A percentile compares a stretch with the other conserved stretches of the same genome.
Conservation (phyloP, 30 jellyfish, hydroid and myxozoan species). For the Nemopilema nomurai region DNA sequence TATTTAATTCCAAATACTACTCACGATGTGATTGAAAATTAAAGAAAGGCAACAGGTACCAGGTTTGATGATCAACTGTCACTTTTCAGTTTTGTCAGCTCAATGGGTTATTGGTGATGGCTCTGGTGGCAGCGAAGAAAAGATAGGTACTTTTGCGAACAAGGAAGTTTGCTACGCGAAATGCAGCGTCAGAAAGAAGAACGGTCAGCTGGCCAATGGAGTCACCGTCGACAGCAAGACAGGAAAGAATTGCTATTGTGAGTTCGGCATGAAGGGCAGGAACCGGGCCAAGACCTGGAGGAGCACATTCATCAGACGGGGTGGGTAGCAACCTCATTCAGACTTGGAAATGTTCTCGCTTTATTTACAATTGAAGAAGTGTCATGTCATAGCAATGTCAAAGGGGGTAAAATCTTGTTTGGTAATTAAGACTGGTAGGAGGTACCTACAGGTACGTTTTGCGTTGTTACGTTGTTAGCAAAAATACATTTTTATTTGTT, state of each 20-base stretch:
- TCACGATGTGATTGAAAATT: too few species aligned
- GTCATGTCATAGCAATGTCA: too few species aligned
- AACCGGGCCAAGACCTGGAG: constrained; percentile 27
- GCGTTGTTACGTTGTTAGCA: too few species aligned
- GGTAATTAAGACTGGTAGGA: too few species aligned
- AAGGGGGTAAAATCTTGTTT: too few species aligned
- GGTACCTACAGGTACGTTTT: too few species aligned
- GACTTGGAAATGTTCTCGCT: neutral
- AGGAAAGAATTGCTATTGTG: constrained; percentile 34
- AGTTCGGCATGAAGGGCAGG: constrained; percentile 46
- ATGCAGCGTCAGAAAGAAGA: constrained; percentile 12
- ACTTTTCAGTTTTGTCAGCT: constrained; percentile 31
- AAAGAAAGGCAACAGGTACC: too few species aligned
- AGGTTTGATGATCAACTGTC: too few species aligned
- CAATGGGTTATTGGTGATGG: constrained; percentile 56
- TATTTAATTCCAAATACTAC: too few species aligned
- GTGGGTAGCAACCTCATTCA: neutral
- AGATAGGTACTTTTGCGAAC: constrained; percentile 43
- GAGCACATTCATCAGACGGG: constrained; percentile 52
- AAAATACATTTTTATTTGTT: too few species aligned
- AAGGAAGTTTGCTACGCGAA: constrained; percentile 44
- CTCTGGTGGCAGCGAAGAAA: constrained; percentile 44
- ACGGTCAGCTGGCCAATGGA: constrained; percentile 60
- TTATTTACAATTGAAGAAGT: too few species aligned
- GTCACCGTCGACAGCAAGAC: constrained; percentile 50